A percentile compares a stretch with the other conserved stretches of the same genome.
Evolutionary conservation across 2,888 invertebrate species (phyloP).

Genomic region (Luperina testacea): DNA sequence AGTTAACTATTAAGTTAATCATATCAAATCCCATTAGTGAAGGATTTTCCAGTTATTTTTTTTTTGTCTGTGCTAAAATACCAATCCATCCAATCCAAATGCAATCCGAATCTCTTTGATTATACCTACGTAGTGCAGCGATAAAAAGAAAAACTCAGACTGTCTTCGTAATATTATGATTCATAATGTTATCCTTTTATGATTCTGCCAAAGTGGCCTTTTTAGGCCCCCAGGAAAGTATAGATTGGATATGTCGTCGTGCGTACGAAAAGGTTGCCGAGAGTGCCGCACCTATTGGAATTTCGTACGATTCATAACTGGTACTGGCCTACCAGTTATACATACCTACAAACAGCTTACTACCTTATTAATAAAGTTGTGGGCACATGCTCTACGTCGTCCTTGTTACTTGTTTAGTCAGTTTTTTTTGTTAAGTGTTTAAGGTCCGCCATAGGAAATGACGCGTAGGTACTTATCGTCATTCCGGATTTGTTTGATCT

Average conservation of each 20-base stretch:
- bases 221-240: background rate
- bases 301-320: background rate
- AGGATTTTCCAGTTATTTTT: too few relatives aligned
- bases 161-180: too few relatives aligned
- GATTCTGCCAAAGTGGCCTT: too few relatives aligned
- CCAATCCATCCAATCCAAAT: too few relatives aligned
- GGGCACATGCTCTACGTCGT: background rate
- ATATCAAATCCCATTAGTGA: too few relatives aligned
- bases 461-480: background rate
- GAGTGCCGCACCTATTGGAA: background rate
- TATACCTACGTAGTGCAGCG: too few relatives aligned
- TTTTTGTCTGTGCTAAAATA: too few relatives aligned
- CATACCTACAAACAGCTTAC: background rate
- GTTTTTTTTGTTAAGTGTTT: background rate
- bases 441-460: background rate
- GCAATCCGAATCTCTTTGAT: too few relatives aligned
- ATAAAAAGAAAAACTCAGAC: too few relatives aligned
- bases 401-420: background rate
- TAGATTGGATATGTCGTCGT: background rate
- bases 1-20: too few relatives aligned
- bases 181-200: too few relatives aligned
- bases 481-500: background rate
- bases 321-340: too few relatives aligned
- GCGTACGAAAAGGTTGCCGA: background rate
- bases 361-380: background rate